Evolutionary conservation across 2,113 vertebrate genomes (phyloP).

Genomic region (Hemicordylus capensis): DNA sequence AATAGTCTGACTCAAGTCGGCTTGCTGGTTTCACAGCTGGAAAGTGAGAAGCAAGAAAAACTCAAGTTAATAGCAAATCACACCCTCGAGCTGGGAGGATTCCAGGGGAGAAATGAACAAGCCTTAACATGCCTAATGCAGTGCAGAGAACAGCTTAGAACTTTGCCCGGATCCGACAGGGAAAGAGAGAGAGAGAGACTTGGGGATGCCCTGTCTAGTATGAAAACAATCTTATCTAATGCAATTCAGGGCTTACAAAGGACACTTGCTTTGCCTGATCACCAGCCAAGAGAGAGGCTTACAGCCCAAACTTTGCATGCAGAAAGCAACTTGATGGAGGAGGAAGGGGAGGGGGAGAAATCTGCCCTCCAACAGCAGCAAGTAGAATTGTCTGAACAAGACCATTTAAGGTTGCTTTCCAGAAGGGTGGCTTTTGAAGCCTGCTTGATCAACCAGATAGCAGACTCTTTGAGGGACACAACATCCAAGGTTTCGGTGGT

Average conservation of each 20-base stretch:
- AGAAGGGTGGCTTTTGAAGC: constrained; percentile 89
- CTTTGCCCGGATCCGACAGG: constrained; percentile 72
- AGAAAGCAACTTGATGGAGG: not conserved
- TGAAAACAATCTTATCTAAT: constrained; percentile 79
- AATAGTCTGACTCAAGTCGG: constrained; percentile 79
- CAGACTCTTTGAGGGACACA: constrained; percentile 83
- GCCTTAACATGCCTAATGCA: constrained; percentile 85
- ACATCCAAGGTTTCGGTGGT: constrained; percentile 80
- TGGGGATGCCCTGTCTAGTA: constrained; percentile 75
- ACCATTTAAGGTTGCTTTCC: constrained; percentile 81
- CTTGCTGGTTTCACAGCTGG: constrained; percentile 74
- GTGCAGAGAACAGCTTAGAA: constrained; percentile 82
- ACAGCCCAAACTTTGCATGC: not conserved
- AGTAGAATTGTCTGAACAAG: constrained; percentile 57
- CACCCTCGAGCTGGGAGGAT: constrained; percentile 65
- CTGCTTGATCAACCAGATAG: constrained; percentile 87
- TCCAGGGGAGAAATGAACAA: constrained; percentile 79
- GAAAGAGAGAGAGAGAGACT: constrained; percentile 70
- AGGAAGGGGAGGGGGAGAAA: constrained; percentile 7
- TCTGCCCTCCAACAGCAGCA: not conserved
- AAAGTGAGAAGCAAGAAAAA: constrained; percentile 72
- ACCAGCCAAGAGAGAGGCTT: constrained; percentile 37
- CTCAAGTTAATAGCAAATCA: constrained; percentile 59
- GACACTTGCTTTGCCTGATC: constrained; percentile 49
- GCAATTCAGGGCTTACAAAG: constrained; percentile 79